phyloP scores from a whole-genome alignment of 2,797 vertebrate species.

The Lagodon rhomboides region DNA sequence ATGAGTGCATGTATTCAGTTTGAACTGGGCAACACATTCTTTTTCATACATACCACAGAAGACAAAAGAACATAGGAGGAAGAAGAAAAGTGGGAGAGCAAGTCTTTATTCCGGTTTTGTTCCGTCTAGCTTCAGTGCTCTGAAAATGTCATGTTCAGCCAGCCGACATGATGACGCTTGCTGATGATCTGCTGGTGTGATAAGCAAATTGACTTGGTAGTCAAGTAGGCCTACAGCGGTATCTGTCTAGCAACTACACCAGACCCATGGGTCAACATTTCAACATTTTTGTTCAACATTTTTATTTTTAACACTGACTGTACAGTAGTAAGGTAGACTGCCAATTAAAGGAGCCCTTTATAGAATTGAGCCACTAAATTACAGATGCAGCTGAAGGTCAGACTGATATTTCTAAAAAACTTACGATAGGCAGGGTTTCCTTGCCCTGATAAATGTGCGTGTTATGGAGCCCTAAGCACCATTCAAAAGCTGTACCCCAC shows the following conservation, averaged over 20 bases:
- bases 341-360: neutral
- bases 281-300: no score
- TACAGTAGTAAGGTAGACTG: neutral
- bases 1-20: slow-evolving; percentile 21
- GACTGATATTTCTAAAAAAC: neutral
- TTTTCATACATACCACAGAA: slow-evolving; percentile 11
- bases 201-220: neutral
- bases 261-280: neutral
- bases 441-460: slow-evolving; percentile 22
- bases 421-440: slow-evolving; percentile 25
- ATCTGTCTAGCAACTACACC: neutral
- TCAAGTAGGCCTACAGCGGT: neutral
- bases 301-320: neutral
- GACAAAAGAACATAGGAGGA: slow-evolving; percentile 7
- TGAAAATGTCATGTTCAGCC: slow-evolving; percentile 16
- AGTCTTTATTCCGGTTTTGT: neutral
- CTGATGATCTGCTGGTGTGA: neutral
- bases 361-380: neutral
- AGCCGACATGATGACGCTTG: neutral
- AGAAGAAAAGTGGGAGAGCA: slow-evolving; percentile 16
- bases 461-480: slow-evolving; percentile 46
- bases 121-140: neutral
- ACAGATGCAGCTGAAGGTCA: neutral
- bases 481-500: slow-evolving; percentile 79
- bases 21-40: slow-evolving; percentile 39